Conservation (phyloP, 2,888 invertebrate genomes). For the Andrena bucephala region DNA sequence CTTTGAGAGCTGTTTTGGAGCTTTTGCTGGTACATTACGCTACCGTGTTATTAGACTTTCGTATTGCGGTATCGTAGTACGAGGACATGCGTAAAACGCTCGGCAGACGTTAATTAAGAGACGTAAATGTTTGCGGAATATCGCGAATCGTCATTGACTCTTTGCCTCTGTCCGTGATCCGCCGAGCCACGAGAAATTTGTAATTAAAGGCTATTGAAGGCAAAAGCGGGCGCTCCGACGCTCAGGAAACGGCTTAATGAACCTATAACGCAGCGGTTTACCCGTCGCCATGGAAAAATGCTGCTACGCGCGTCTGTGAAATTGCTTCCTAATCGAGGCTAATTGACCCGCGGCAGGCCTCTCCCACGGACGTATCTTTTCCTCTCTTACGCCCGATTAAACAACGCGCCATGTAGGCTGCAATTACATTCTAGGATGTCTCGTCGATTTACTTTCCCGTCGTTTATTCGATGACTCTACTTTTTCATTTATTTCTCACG, state of each 20-base stretch:
- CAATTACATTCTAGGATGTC: slow-evolving; percentile 5
- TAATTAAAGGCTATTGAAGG: slow-evolving; percentile 49
- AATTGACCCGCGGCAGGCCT: slow-evolving; percentile 22
- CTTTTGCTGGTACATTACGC: neutral
- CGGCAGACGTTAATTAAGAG: neutral
- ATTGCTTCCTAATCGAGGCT: slow-evolving; percentile 51
- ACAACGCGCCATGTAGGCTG: neutral
- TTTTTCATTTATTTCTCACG: neutral
- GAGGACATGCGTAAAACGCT: neutral
- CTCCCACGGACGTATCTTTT: neutral
- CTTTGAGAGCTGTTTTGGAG: no score
- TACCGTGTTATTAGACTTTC: slow-evolving; percentile 2
- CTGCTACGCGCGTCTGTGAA: slow-evolving; percentile 20
- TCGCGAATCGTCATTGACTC: slow-evolving; percentile 8
- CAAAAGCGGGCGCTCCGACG: slow-evolving; percentile 13
- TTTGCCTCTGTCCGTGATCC: neutral
- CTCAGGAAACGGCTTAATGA: slow-evolving; percentile 49
- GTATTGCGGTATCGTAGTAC: neutral
- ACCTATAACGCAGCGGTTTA: slow-evolving; percentile 44
- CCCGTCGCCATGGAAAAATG: slow-evolving; percentile 22
- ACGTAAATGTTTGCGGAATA: neutral
- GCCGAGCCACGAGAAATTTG: slow-evolving; percentile 35
- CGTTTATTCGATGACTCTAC: neutral
- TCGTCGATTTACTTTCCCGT: slow-evolving; percentile 2
- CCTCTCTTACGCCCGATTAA: neutral